These are phyloP conservation scores for Acleris laterana DNA, from an alignment of 2,888 invertebrate genomes.

Conservation along the genomic window DNA sequence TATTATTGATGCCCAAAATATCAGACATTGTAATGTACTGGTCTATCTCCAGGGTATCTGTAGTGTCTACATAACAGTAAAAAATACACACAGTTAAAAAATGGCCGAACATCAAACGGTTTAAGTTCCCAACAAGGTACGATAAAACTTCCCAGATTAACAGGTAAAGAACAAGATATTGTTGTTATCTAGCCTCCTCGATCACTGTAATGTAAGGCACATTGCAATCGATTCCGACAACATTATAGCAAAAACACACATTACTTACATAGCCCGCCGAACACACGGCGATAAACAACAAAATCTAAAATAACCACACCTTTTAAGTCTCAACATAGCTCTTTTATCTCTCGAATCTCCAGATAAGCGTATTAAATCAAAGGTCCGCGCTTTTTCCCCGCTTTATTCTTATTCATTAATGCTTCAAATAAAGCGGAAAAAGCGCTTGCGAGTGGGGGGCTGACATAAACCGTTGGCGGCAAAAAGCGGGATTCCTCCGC, in stretches of 20 bases:
- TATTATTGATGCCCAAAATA: too few species aligned
- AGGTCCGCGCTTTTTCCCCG: constrained; percentile 69
- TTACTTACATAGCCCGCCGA: constrained; percentile 20
- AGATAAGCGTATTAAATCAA: constrained; percentile 76
- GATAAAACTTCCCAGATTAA: too few species aligned
- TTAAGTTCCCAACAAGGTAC: too few species aligned
- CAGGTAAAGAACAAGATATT: too few species aligned
- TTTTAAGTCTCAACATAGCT: constrained; percentile 31
- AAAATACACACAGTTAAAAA: too few species aligned
- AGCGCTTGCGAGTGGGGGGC: constrained; percentile 69
- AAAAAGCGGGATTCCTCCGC: constrained; percentile 67
- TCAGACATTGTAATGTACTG: too few species aligned
- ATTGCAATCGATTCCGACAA: constrained; percentile 13
- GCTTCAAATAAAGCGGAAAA: constrained; percentile 79
- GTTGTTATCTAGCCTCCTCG: too few species aligned
- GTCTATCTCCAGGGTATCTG: too few species aligned
- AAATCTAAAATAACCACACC: constrained; percentile 40
- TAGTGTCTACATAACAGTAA: too few species aligned
- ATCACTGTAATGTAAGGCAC: too few species aligned
- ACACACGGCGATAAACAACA: constrained; percentile 42
- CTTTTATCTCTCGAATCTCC: constrained; percentile 56
- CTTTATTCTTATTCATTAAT: constrained; percentile 80
- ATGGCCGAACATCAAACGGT: too few species aligned
- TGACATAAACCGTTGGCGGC: constrained; percentile 71
- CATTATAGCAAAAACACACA: constrained; percentile 25